phyloP scores from a whole-genome alignment of 2,888 invertebrate genomes.

The Lordiphosa andalusiaca region DNA sequence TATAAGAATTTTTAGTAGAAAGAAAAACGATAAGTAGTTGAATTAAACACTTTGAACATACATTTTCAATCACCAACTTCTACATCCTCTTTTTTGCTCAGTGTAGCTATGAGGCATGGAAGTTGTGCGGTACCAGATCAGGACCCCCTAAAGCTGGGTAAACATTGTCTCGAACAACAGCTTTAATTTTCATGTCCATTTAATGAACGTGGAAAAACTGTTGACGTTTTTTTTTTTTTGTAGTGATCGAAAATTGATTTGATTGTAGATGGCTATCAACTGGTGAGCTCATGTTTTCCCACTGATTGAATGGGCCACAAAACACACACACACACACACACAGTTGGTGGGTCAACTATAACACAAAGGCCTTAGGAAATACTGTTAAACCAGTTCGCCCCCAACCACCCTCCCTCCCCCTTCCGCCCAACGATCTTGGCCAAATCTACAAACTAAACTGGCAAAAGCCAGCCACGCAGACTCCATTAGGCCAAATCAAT shows the following conservation, averaged over 20 bases:
- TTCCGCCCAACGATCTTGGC: not conserved
- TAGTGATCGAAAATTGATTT: conserved; percentile 55
- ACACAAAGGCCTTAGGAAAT: not conserved
- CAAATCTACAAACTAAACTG: conserved; percentile 25
- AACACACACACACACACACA: conserved; percentile 1
- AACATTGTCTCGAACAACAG: conserved; percentile 6
- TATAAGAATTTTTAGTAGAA: too few species aligned
- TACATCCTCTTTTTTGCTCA: too few species aligned
- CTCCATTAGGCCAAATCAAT: conserved; percentile 39
- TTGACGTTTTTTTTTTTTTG: conserved; percentile 20
- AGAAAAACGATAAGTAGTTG: too few species aligned
- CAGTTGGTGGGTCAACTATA: conserved; percentile 4
- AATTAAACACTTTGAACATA: too few species aligned
- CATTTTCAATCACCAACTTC: too few species aligned
- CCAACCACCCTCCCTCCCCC: not conserved
- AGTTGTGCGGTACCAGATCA: too few species aligned
- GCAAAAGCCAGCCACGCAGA: conserved; percentile 19
- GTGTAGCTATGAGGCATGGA: too few species aligned
- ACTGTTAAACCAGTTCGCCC: conserved; percentile 23
- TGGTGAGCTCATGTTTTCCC: conserved; percentile 53
- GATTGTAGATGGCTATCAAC: conserved; percentile 40
- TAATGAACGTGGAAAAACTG: conserved; percentile 11
- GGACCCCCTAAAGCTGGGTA: not conserved
- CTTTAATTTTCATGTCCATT: not conserved
- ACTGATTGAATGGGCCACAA: conserved; percentile 41